These are phyloP conservation scores for Chrysemys picta DNA, from an alignment of 2,113 vertebrate species.

Conservation along the genomic window DNA sequence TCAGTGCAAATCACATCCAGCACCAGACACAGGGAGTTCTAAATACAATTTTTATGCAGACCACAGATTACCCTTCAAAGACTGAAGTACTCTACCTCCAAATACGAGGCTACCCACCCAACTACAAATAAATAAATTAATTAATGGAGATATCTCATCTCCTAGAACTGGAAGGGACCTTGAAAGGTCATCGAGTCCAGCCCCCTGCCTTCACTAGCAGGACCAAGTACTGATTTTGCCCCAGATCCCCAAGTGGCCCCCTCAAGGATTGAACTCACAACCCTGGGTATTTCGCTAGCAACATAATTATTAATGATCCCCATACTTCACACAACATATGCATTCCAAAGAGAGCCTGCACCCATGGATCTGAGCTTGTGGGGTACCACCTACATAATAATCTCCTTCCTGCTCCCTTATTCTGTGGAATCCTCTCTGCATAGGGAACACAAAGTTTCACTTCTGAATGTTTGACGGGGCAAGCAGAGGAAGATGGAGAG, in stretches of 20 bases:
- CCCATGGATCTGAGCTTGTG: fast-evolving
- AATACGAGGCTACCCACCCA: neutral
- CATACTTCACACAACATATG: neutral
- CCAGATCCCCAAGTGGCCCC: too few species aligned
- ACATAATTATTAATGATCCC: neutral
- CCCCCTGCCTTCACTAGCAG: too few species aligned
- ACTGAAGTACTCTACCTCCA: neutral
- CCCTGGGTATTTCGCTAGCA: neutral
- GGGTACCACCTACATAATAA: fast-evolving
- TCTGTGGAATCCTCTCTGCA: neutral
- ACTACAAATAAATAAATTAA: neutral
- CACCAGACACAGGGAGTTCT: fast-evolving
- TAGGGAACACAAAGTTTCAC: neutral
- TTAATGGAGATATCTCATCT: too few species aligned
- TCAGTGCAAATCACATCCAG: neutral
- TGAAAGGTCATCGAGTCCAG: too few species aligned
- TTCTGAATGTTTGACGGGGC: neutral
- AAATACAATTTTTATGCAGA: neutral
- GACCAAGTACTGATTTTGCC: too few species aligned
- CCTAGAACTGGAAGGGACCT: too few species aligned
- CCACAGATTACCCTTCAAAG: fast-evolving
- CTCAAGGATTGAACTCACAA: too few species aligned
- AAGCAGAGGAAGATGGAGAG: neutral
- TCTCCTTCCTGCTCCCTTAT: neutral
- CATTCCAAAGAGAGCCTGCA: neutral